Evolutionary conservation across 30 jellyfish, hydroid and myxozoan species (phyloP).

Genomic region (Turritopsis dohrnii): DNA sequence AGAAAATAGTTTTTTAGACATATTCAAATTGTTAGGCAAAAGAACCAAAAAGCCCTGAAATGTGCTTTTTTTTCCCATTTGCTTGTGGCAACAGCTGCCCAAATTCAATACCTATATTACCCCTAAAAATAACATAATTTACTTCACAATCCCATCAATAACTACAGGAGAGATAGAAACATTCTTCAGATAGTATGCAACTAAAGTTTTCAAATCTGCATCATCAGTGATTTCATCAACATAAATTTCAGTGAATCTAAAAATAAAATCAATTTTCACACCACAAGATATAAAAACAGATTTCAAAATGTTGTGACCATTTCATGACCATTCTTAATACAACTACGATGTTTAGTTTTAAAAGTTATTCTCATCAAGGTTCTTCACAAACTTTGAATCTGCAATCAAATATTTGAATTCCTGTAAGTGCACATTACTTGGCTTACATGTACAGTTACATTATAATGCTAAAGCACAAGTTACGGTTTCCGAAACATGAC

Average conservation of each 20-base stretch:
- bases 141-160: slow-evolving; percentile 83
- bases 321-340: not conserved
- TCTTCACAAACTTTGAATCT: not conserved
- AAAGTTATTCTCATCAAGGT: too few relatives aligned
- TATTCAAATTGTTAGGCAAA: too few relatives aligned
- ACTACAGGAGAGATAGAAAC: slow-evolving; percentile 51
- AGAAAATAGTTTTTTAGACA: too few relatives aligned
- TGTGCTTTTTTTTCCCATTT: too few relatives aligned
- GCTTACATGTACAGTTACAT: not conserved
- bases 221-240: slow-evolving; percentile 81
- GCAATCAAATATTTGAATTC: not conserved
- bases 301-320: too few relatives aligned
- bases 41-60: too few relatives aligned
- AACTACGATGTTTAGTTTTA: too few relatives aligned
- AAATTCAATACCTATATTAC: too few relatives aligned
- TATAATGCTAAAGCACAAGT: not conserved
- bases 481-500: too few relatives aligned
- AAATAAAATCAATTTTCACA: not conserved
- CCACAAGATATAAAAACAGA: too few relatives aligned
- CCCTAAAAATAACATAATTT: too few relatives aligned
- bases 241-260: slow-evolving; percentile 94
- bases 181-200: slow-evolving; percentile 68
- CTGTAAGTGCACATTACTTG: not conserved
- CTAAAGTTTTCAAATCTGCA: slow-evolving; percentile 75
- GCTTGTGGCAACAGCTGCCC: too few relatives aligned